Evolutionary conservation across 1,140 invertebrate genomes (phyloP).

Genomic region (Cotesia chilonis): DNA sequence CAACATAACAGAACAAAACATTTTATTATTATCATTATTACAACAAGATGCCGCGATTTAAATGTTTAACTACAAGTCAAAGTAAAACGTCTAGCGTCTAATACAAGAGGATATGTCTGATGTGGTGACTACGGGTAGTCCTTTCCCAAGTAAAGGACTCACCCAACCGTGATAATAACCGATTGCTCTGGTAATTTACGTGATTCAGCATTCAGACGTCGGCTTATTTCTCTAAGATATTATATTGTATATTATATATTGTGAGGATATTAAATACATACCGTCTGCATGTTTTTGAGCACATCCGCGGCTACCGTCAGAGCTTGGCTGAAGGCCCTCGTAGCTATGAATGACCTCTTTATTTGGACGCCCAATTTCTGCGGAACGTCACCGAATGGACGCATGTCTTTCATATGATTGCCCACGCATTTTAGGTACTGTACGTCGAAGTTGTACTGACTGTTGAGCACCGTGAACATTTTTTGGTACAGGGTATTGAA

Average conservation of each 20-base stretch:
- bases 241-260: background rate
- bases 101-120: too few relatives aligned
- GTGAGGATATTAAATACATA: constrained; percentile 62
- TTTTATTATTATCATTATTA: constrained; percentile 13
- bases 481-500: constrained; percentile 92
- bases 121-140: too few relatives aligned
- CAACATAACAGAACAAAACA: constrained; percentile 34
- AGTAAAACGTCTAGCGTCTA: too few relatives aligned
- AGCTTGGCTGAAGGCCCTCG: constrained; percentile 90
- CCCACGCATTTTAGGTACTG: constrained; percentile 88
- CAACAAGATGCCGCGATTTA: too few relatives aligned
- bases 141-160: background rate
- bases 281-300: constrained; percentile 81
- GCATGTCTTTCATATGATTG: constrained; percentile 89
- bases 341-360: constrained; percentile 92
- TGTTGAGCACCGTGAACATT: constrained; percentile 95
- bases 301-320: constrained; percentile 84
- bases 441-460: constrained; percentile 87
- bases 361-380: constrained; percentile 88
- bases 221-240: too few relatives aligned
- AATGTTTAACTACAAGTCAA: constrained; percentile 5
- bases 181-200: background rate
- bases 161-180: constrained; percentile 7
- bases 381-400: constrained; percentile 94
- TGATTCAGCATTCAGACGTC: too few relatives aligned